Base-by-base conservation (phyloP, 2,113 vertebrate species). In the Pagrus major region DNA sequence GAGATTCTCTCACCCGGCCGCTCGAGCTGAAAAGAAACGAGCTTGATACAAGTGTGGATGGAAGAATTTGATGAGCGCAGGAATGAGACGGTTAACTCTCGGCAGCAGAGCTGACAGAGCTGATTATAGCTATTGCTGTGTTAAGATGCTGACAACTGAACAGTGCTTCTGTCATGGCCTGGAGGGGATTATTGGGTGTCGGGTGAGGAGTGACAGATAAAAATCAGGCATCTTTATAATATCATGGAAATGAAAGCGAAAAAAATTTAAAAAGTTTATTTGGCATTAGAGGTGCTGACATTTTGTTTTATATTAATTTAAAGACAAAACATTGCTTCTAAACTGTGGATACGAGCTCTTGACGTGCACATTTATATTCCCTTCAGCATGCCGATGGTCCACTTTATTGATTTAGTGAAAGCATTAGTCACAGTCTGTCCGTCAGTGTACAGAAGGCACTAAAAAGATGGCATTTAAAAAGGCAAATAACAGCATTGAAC, bases 381-480 rank as follows among this genome's bases (percentile, higher is more conserved):
- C 83, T 83, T 68, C 44, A 73, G 29, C 33, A 71, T 74, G 59
- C 46, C 29, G 44, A 71, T 25, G 74, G 78, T 84, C 64, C 52
- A 51, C 42, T 76, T 83, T 79, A 91, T 92, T 87, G 89, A 92
- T 86, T 84, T 63, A 59, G 47, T 81, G 51, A 77, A 87, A 83
- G 75, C 80, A 78, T 92, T 86, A 86, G 71, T 82, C 80, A 87
- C 78, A 84, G 75, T 69, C 65, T 79, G 77, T 85, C 86, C 59
- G 54, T 80, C 71, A 75, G 37, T 61, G 39, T 41, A 29, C 77
- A 66, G 46, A 68, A 23, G 20, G 33, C 51, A 33, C 23, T 23
- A 20, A 39, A 46, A 77, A 54, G 21, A 65, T 33, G 47, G 35
- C 63, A 33, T 67, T 71, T 37, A 55, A 52, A 88, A 64, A 46